Conservation (phyloP, 37 sponge, comb jelly and placozoan genomes). For the Geodia barretti region DNA sequence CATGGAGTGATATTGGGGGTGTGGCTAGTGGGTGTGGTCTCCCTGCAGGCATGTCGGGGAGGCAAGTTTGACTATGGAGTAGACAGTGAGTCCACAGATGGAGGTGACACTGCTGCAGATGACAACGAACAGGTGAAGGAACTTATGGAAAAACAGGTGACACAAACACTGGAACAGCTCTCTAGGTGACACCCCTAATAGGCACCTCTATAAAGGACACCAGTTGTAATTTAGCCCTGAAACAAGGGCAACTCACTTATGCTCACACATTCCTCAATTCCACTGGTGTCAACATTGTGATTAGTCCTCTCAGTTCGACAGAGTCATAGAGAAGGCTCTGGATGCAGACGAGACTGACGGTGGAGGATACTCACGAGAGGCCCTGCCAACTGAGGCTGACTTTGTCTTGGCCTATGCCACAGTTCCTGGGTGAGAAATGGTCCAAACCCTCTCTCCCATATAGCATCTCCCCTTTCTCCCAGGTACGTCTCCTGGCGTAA, state of each 20-base stretch:
- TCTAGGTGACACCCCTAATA: too few species aligned
- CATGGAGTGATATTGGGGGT: neutral
- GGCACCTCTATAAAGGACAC: too few species aligned
- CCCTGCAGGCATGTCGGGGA: conserved; percentile 78
- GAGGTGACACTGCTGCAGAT: conserved; percentile 24
- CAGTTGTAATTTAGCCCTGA: too few species aligned
- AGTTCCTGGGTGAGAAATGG: conserved; percentile 53
- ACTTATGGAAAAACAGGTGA: conserved; percentile 12
- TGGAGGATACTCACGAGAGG: conserved; percentile 31
- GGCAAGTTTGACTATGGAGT: conserved; percentile 78
- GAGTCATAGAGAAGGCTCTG: conserved; percentile 7
- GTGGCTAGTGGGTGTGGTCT: neutral
- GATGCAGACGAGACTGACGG: conserved; percentile 37
- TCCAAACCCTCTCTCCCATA: neutral
- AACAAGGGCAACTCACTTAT: too few species aligned
- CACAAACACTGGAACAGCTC: too few species aligned
- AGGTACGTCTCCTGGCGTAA: conserved; percentile 90
- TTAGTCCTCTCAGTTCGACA: neutral
- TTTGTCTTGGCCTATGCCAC: conserved; percentile 82
- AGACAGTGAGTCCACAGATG: conserved; percentile 53
- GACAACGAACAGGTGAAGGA: conserved; percentile 20
- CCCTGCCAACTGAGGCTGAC: conserved; percentile 86
- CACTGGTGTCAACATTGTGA: neutral
- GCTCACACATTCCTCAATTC: too few species aligned
- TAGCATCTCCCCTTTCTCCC: neutral